phyloP scores from a whole-genome alignment of 2,888 invertebrate genomes.

The Pharmacophagus antenor region DNA sequence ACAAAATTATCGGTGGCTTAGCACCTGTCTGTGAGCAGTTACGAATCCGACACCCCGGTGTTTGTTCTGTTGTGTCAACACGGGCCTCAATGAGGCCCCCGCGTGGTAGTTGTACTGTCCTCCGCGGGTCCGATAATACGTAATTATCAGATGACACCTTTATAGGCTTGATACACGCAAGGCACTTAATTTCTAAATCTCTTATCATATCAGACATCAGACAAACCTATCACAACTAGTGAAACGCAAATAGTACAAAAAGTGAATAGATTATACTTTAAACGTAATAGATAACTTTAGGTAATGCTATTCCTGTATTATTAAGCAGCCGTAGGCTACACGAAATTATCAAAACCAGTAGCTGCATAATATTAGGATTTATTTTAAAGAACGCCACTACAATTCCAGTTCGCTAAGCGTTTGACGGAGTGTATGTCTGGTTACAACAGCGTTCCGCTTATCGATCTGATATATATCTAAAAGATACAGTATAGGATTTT shows the following conservation, averaged over 20 bases:
- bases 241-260: no score
- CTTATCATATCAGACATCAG: no score
- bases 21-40: slow-evolving; percentile 52
- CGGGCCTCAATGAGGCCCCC: slow-evolving; percentile 61
- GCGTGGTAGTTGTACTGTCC: slow-evolving; percentile 42
- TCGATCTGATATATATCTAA: not conserved
- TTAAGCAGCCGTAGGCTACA: no score
- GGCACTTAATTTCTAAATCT: not conserved
- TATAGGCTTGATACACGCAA: not conserved
- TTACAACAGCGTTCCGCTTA: not conserved
- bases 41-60: slow-evolving; percentile 59
- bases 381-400: not conserved
- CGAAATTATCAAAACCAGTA: slow-evolving; percentile 1
- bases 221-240: no score
- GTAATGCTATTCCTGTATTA: not conserved
- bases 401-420: not conserved
- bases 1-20: slow-evolving; percentile 49
- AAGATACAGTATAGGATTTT: no score
- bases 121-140: slow-evolving; percentile 15
- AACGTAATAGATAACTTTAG: no score
- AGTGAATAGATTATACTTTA: not conserved
- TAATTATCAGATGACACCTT: not conserved
- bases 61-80: slow-evolving; percentile 62
- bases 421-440: not conserved
- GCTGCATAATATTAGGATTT: slow-evolving; percentile 7